These are phyloP conservation scores for Eupsilia transversa DNA, from an alignment of 2,888 invertebrate species.

Conservation along the genomic window DNA sequence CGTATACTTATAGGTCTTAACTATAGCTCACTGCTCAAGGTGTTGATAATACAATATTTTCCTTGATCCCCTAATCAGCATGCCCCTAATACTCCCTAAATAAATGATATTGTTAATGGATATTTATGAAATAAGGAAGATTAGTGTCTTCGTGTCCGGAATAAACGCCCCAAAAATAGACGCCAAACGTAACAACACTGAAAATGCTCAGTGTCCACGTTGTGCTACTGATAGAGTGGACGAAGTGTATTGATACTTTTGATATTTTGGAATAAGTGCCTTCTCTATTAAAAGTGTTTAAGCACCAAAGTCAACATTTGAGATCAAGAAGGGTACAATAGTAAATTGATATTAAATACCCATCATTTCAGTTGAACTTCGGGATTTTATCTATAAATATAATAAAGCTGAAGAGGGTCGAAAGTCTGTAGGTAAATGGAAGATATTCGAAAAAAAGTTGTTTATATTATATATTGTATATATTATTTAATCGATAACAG, in stretches of 20 bases:
- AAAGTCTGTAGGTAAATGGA: too few species aligned
- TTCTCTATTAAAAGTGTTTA: neutral
- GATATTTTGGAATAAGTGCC: neutral
- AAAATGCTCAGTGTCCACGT: conserved; percentile 80
- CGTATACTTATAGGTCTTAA: neutral
- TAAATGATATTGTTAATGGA: conserved; percentile 62
- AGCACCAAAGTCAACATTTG: neutral
- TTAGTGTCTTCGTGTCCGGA: conserved; percentile 80
- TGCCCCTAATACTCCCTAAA: conserved; percentile 50
- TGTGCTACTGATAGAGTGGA: conserved; percentile 53
- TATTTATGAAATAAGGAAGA: conserved; percentile 71
- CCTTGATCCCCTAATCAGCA: conserved; percentile 58
- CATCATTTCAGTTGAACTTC: too few species aligned
- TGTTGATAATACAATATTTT: conserved; percentile 42
- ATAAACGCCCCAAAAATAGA: conserved; percentile 79
- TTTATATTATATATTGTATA: too few species aligned
- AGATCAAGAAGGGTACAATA: neutral
- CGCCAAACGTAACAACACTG: conserved; percentile 73
- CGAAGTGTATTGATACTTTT: conserved; percentile 77
- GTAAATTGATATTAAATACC: neutral
- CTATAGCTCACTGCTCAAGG: neutral
- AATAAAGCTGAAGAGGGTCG: too few species aligned
- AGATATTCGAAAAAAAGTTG: too few species aligned
- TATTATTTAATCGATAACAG: too few species aligned
- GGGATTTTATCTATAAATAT: too few species aligned